Conservation (phyloP, 2,888 invertebrate species). For the Colletes collaris region DNA sequence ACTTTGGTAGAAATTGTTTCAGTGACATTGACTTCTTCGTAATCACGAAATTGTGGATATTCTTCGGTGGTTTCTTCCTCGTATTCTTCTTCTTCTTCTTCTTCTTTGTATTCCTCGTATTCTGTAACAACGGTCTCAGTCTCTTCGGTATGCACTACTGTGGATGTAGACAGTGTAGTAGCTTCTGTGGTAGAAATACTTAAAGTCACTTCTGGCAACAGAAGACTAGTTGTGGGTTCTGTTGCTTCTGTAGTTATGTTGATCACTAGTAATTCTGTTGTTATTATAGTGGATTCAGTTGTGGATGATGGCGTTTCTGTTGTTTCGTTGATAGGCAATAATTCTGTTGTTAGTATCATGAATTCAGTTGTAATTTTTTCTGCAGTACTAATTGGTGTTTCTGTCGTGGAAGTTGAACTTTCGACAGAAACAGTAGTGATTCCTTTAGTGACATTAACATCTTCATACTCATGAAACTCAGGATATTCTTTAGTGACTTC, state of each 20-base stretch:
- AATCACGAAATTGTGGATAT: background rate
- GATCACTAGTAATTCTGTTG: no score
- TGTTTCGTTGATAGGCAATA: background rate
- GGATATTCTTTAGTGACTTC: background rate
- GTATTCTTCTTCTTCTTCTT: no score
- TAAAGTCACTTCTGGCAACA: no score
- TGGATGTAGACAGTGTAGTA: background rate
- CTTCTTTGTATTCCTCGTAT: no score
- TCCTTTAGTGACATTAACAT: background rate
- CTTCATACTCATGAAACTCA: background rate
- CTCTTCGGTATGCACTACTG: background rate
- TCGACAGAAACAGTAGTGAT: background rate
- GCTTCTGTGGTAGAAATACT: background rate
- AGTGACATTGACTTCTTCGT: constrained; percentile 1
- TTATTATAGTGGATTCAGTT: background rate
- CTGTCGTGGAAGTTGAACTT: background rate
- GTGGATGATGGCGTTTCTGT: background rate
- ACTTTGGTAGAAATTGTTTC: background rate
- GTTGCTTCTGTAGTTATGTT: background rate
- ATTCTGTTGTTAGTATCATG: background rate
- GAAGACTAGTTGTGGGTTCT: no score
- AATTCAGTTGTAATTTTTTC: constrained; percentile 1
- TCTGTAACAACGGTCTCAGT: no score
- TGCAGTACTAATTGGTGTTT: background rate
- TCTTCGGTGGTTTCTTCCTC: background rate